Evolutionary conservation across 2,888 invertebrate species (phyloP).

Genomic region (Drosophila algonquin): DNA sequence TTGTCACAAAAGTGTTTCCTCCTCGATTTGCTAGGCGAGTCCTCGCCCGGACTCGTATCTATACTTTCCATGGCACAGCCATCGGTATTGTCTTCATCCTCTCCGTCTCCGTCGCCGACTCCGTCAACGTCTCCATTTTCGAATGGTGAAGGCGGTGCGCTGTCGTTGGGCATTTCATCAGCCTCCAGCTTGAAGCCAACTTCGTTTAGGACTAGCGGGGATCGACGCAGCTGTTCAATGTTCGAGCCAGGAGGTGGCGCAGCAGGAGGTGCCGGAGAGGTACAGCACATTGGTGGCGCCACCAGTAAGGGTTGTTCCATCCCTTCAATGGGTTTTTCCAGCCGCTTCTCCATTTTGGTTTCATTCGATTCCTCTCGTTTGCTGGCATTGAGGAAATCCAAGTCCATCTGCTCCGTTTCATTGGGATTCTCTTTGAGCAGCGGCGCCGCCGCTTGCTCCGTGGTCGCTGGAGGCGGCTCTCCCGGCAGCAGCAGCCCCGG

Average conservation of each 20-base stretch:
- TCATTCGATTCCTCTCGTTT: slow-evolving; percentile 19
- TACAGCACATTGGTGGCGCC: slow-evolving; percentile 37
- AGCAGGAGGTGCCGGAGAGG: slow-evolving; percentile 36
- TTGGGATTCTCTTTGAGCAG: slow-evolving; percentile 11
- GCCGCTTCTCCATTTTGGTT: slow-evolving; percentile 18
- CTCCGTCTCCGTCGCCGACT: background rate
- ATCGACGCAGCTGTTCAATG: slow-evolving; percentile 61
- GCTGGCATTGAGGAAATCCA: slow-evolving; percentile 50
- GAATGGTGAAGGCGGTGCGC: slow-evolving; percentile 27
- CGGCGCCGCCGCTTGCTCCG: slow-evolving; percentile 4
- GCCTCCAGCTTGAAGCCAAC: slow-evolving; percentile 55
- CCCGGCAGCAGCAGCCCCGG: slow-evolving; percentile 67
- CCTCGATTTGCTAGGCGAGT: slow-evolving; percentile 24
- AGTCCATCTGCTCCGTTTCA: slow-evolving; percentile 33
- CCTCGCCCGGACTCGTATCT: slow-evolving; percentile 20
- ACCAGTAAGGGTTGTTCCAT: slow-evolving; percentile 35
- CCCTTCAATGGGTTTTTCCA: slow-evolving; percentile 2
- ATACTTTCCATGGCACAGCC: slow-evolving; percentile 12
- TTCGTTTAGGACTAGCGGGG: slow-evolving; percentile 54
- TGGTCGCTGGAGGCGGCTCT: slow-evolving; percentile 55
- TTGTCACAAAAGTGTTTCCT: slow-evolving; percentile 74
- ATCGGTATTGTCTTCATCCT: slow-evolving; percentile 15
- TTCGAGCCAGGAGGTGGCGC: slow-evolving; percentile 39
- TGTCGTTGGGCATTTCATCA: slow-evolving; percentile 35
- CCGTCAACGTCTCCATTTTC: slow-evolving; percentile 7